Percentiles rank a stretch among this genome's conserved stretches.
These are phyloP conservation scores for Parus major DNA, from an alignment of 2,113 vertebrate species.

Conservation along the genomic window DNA sequence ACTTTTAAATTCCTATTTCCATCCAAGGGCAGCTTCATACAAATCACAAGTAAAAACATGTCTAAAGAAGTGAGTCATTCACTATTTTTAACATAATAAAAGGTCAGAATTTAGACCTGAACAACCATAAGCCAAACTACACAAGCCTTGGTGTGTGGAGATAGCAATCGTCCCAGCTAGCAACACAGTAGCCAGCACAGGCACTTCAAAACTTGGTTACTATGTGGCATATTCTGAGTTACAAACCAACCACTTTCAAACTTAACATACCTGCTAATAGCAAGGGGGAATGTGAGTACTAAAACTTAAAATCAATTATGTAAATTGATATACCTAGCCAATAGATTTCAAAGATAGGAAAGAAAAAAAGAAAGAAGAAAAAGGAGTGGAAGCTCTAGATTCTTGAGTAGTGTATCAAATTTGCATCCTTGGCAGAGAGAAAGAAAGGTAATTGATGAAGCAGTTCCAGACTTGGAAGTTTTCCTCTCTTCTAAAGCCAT, in stretches of 20 bases:
- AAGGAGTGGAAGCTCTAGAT: not conserved
- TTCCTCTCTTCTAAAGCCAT: constrained; percentile 35
- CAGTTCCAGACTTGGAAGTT: not conserved
- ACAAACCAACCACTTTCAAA: not conserved
- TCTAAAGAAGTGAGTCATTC: constrained; percentile 30
- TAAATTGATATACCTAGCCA: not conserved
- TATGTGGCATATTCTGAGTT: not conserved
- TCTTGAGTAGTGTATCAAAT: constrained; percentile 20
- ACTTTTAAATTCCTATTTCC: constrained; percentile 6
- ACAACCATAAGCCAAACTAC: not conserved
- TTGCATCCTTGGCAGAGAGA: not conserved
- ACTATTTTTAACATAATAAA: constrained; percentile 59
- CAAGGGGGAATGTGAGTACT: not conserved
- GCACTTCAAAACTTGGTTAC: not conserved
- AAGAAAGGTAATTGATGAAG: constrained; percentile 44
- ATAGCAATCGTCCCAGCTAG: not conserved
- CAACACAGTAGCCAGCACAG: not conserved
- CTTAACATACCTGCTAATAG: not conserved
- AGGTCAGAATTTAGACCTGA: constrained; percentile 32
- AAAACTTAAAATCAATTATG: not conserved
- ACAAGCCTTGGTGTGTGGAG: not conserved
- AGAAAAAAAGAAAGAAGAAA: not conserved
- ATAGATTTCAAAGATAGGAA: not conserved
- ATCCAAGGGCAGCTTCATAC: not conserved
- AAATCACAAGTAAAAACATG: constrained; percentile 46